Evolutionary conservation across 2,888 invertebrate genomes (phyloP), one percentile per base, ranked within the genome.

Genomic region (Myopa testacea): DNA sequence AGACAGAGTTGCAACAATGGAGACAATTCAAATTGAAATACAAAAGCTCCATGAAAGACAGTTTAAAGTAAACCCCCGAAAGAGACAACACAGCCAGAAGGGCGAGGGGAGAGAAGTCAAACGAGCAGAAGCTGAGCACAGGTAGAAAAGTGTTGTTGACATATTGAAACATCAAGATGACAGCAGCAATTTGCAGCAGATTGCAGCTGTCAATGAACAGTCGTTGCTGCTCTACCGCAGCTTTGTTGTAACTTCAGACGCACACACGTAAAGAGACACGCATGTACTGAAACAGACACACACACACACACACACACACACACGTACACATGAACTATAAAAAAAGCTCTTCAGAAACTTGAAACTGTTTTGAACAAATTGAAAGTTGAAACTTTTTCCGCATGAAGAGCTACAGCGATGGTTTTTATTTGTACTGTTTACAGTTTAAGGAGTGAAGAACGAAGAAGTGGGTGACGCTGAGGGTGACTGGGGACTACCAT

Each of bases 121-220:
- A 26, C 26, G 26, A 26, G 26, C 26, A 26, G 26, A 26, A 26
- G 26, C 26, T 26, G 26, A 26, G 26, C 26, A 26, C 26, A 26
- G 16, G 14, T 55, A 16, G 4, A n/a, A 12, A 10, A 16, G 10
- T 55, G 55, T 12, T 55, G 16, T 55, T 55, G 55, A 55, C 78
- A 74, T 69, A 78, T 78, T 78, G 74, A 74, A 78, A 70, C 69
- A 70, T 75, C 74, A 75, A 69, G 78, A 63, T 65, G 78, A 75
- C 70, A 75, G 77, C 55, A 78, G 71, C 72, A 52, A 63, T 74
- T 67, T 62, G 77, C 72, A 62, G 72, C 68, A 62, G 76, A 73
- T 73, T 69, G 73, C 69, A 65, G 69, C 78, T 74, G 74, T 74
- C 78, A 69, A 73, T 45, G 72, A 71, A 58, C 19, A n/a, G 58